Base-by-base conservation (phyloP, 2,797 vertebrate species). In the Acrocephalus scirpaceus region DNA sequence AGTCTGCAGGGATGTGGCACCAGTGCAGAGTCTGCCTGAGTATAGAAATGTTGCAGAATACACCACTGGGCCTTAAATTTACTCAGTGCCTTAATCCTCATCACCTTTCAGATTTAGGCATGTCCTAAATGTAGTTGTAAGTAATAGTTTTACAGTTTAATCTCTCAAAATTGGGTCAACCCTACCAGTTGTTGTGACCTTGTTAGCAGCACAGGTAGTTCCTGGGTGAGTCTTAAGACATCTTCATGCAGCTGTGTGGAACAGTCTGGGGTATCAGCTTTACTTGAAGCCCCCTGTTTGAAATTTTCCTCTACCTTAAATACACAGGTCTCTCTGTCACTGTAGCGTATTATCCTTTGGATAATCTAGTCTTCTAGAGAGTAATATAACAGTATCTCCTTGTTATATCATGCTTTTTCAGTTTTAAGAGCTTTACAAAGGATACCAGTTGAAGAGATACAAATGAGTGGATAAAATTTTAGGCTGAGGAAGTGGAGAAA, bases 151-250 rank as follows among this genome's bases (percentile, higher is more conserved):
- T 90, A 84, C 34, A 11, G 76, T 82, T 92, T 57, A 54, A 88
- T 96, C 42, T 92, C 64, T 40, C 66, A 5, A 79, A 85, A 81
- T 70, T 86, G 83, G 85, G 91, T 96, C 86, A 92, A 61, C 27
- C 78, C 88, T 57, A 86, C 27, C 64, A 40, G 75, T 91, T 91
- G 76, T 92, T 96, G 78, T 79, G 73, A 94, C 83, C 83, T 90
- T 88, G 62, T 84, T 94, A 78, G 26, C 18, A 34, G 67, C 34
- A 29, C 71, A 56, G 70, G 56, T 91, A 30, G 58, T 81, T 94
- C 76, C 48, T 81, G 58, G 14, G 17, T 76, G 42, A 42, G 44
- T 72, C 50, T 70, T 70, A 32, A 38, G 48, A 38, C 25, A 47
- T 40, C 62, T 86, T 29, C 0, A 1, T 48, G 71, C 79, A 71